Evolutionary conservation across 2,113 vertebrate species (phyloP).

Genomic region (Sarotherodon lohbergeri): DNA sequence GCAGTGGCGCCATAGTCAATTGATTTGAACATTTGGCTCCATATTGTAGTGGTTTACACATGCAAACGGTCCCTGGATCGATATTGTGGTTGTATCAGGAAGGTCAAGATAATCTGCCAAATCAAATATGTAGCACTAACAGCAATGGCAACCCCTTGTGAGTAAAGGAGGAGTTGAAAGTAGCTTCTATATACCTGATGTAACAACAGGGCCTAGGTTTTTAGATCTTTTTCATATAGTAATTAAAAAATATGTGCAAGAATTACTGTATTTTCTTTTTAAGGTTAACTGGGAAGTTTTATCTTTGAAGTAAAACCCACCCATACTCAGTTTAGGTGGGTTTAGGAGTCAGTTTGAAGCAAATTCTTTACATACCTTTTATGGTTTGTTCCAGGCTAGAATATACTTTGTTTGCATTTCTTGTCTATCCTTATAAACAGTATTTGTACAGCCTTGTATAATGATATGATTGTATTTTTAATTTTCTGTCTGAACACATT

Average conservation of each 20-base stretch:
- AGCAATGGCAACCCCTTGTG: neutral
- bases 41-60: neutral
- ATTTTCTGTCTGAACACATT: neutral
- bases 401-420: neutral
- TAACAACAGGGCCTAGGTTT: neutral
- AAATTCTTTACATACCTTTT: neutral
- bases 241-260: too few relatives aligned
- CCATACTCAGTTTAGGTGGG: neutral
- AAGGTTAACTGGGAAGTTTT: neutral
- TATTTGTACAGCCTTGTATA: neutral
- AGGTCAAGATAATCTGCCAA: neutral
- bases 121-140: accelerated
- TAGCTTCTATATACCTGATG: neutral
- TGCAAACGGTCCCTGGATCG: neutral
- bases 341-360: neutral
- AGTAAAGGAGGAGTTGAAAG: neutral
- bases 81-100: neutral
- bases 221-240: neutral
- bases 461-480: neutral
- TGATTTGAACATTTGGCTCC: neutral
- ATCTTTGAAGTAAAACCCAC: neutral
- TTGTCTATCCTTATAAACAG: too few relatives aligned
- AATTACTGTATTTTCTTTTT: neutral
- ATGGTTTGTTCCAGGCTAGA: neutral
- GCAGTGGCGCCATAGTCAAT: neutral